Percentiles rank a stretch among this genome's conserved stretches.
These are phyloP conservation scores for Drosophila ogumai DNA, from an alignment of 1,140 invertebrate species.

Conservation along the genomic window DNA sequence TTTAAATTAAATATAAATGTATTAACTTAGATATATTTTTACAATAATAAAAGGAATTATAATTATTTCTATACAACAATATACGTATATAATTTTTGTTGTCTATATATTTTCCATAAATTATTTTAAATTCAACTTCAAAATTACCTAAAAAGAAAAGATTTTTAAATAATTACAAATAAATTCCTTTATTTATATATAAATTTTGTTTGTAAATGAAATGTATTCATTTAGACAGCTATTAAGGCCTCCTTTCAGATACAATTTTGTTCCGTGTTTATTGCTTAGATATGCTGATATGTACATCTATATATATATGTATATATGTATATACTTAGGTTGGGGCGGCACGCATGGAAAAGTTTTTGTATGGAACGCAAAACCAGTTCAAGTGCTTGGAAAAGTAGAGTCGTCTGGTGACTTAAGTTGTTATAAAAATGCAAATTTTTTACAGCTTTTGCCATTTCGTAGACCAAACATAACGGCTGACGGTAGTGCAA, in stretches of 20 bases:
- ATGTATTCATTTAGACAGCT: not conserved
- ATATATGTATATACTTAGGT: constrained; percentile 6
- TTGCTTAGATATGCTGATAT: constrained; percentile 57
- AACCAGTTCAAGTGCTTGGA: constrained; percentile 68
- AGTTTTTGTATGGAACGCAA: constrained; percentile 57
- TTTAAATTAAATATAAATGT: not conserved
- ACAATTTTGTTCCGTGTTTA: constrained; percentile 25
- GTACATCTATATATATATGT: constrained; percentile 12
- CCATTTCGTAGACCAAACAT: constrained; percentile 53
- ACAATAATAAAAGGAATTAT: no score
- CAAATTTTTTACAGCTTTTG: constrained; percentile 71
- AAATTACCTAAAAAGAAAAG: not conserved
- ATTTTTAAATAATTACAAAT: no score
- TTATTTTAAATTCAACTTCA: not conserved
- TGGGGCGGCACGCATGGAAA: constrained; percentile 59
- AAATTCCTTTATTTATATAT: not conserved
- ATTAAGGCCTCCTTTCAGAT: not conserved
- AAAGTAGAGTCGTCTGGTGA: constrained; percentile 71
- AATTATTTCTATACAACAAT: no score
- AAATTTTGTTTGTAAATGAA: not conserved
- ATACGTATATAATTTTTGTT: no score
- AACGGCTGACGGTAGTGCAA: not conserved
- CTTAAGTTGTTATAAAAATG: constrained; percentile 74
- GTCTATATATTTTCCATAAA: not conserved
- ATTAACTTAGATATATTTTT: no score